phyloP scores from a whole-genome alignment of 2,888 invertebrate species.

The Cerceris rybyensis region DNA sequence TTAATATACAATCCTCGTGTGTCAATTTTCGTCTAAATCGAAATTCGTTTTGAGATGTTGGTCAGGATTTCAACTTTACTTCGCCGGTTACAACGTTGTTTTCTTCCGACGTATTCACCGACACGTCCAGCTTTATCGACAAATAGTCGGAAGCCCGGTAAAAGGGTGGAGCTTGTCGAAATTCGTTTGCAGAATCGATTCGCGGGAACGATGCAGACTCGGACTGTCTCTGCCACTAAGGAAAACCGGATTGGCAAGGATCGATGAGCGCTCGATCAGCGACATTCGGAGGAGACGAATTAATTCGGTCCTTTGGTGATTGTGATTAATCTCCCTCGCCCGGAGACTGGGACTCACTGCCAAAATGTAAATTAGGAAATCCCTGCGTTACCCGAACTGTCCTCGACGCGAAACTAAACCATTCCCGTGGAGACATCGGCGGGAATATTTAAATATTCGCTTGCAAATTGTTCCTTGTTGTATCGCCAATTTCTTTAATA shows the following conservation, averaged over 20 bases:
- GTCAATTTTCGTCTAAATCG: too few relatives aligned
- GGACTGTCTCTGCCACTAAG: constrained; percentile 6
- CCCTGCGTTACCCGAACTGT: constrained; percentile 3
- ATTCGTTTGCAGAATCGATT: constrained; percentile 40
- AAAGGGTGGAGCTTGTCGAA: constrained; percentile 29
- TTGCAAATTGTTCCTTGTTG: neutral
- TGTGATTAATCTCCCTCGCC: constrained; percentile 36
- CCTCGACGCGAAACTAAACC: neutral
- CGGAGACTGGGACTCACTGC: constrained; percentile 14
- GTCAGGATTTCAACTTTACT: too few relatives aligned
- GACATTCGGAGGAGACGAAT: constrained; percentile 35
- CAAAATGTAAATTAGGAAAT: constrained; percentile 47
- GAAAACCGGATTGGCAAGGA: constrained; percentile 27
- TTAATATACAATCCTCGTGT: too few relatives aligned
- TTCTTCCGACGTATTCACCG: constrained; percentile 36
- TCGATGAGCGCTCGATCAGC: constrained; percentile 41
- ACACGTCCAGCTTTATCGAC: constrained; percentile 41
- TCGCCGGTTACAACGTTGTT: constrained; percentile 9
- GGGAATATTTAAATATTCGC: neutral
- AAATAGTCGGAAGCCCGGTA: constrained; percentile 28
- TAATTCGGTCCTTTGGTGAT: constrained; percentile 45
- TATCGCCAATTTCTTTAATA: too few relatives aligned
- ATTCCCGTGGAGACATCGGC: neutral
- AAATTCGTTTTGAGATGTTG: too few relatives aligned
- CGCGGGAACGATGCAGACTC: constrained; percentile 20